phyloP scores from a whole-genome alignment of 2,888 invertebrate genomes.

The Andrena camellia region DNA sequence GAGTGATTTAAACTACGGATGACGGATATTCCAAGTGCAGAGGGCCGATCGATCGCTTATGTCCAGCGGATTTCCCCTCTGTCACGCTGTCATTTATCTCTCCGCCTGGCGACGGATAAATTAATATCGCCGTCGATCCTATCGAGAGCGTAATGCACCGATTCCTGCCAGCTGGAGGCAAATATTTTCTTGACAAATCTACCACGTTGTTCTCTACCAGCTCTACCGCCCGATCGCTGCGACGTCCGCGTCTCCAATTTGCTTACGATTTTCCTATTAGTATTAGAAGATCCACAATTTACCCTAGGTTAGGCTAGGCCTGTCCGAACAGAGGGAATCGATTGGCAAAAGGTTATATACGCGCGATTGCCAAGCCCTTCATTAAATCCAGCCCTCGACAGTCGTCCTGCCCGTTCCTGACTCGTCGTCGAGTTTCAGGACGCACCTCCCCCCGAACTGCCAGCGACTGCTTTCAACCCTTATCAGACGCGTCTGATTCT shows the following conservation, averaged over 20 bases:
- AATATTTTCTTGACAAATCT: background rate
- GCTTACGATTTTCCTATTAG: too few species aligned
- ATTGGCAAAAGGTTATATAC: background rate
- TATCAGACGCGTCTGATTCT: constrained; percentile 70
- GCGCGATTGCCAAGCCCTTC: constrained; percentile 29
- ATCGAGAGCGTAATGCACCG: constrained; percentile 6
- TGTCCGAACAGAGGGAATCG: background rate
- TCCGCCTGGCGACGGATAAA: constrained; percentile 33
- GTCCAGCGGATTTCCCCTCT: constrained; percentile 31
- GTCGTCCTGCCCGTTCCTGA: constrained; percentile 33
- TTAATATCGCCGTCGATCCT: constrained; percentile 41
- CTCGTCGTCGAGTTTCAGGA: constrained; percentile 62
- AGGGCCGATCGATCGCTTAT: constrained; percentile 52
- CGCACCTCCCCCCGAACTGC: constrained; percentile 43
- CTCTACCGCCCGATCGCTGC: background rate
- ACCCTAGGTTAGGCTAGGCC: background rate
- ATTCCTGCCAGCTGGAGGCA: background rate
- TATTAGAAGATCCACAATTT: too few species aligned
- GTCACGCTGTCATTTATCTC: constrained; percentile 51
- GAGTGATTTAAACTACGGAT: constrained; percentile 65
- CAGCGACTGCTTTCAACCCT: constrained; percentile 66
- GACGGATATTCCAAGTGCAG: constrained; percentile 56
- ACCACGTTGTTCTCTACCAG: too few species aligned
- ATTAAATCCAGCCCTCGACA: constrained; percentile 28
- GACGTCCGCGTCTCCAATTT: background rate